A percentile compares a stretch with the other conserved stretches of the same genome.
Conservation (phyloP, 2,113 vertebrate species). For the Cnemophilus loriae region DNA sequence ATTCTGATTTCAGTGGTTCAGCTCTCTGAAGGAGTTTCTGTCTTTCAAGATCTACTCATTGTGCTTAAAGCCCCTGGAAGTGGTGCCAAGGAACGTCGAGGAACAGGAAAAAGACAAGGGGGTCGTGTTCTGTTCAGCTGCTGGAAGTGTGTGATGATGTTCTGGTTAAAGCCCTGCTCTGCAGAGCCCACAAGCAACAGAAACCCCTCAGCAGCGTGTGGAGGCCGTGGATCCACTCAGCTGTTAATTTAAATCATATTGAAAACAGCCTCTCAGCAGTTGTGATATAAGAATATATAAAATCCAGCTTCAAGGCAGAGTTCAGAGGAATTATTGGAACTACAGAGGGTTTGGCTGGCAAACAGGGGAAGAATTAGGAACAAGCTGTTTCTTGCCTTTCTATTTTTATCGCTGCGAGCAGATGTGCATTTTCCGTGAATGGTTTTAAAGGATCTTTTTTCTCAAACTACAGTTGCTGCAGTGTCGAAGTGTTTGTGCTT, state of each 20-base stretch:
- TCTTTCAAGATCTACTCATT: conserved; percentile 41
- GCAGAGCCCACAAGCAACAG: neutral
- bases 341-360: neutral
- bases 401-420: neutral
- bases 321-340: neutral
- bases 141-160: neutral
- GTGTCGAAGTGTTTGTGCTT: neutral
- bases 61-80: conserved; percentile 34
- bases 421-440: conserved; percentile 8
- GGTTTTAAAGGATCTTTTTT: neutral
- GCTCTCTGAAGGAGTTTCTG: conserved; percentile 32
- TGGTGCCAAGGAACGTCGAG: neutral
- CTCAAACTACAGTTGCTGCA: neutral
- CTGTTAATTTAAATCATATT: neutral
- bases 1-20: conserved; percentile 32
- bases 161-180: neutral
- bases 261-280: neutral
- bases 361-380: neutral
- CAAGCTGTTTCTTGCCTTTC: neutral
- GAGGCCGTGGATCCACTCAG: neutral
- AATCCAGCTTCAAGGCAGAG: neutral
- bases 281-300: neutral
- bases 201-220: neutral
- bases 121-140: neutral
- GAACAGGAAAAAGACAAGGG: neutral